phyloP scores from a whole-genome alignment of 2,888 invertebrate species.

The Amphipyra berbera region DNA sequence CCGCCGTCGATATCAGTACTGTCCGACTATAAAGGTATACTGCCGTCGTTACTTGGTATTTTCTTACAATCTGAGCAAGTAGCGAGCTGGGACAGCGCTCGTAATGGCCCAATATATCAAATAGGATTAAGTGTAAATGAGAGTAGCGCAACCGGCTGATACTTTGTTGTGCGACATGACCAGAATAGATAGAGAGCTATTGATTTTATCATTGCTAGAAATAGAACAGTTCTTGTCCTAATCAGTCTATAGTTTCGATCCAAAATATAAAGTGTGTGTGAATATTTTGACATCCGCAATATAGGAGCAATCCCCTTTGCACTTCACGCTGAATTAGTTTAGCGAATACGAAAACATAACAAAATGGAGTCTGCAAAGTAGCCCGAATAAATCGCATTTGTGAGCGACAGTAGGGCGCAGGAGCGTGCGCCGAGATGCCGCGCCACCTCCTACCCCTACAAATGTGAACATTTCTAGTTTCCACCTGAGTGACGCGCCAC shows the following conservation, averaged over 20 bases:
- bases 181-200: conserved; percentile 72
- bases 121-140: conserved; percentile 87
- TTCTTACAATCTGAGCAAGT: conserved; percentile 82
- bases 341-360: conserved; percentile 67
- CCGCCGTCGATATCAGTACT: conserved; percentile 56
- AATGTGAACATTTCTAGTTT: conserved; percentile 79
- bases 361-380: conserved; percentile 73
- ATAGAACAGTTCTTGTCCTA: conserved; percentile 7
- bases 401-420: conserved; percentile 61
- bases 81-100: conserved; percentile 78
- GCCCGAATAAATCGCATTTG: conserved; percentile 80
- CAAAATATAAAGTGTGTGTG: conserved; percentile 16
- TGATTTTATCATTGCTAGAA: conserved; percentile 65
- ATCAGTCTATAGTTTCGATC: conserved; percentile 11
- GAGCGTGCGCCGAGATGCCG: conserved; percentile 59
- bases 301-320: conserved; percentile 54
- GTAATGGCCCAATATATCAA: conserved; percentile 88
- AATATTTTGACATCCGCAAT: conserved; percentile 38
- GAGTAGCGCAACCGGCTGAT: conserved; percentile 78
- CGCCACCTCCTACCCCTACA: conserved; percentile 56
- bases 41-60: conserved; percentile 66
- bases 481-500: conserved; percentile 74
- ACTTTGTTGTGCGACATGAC: conserved; percentile 81
- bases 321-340: conserved; percentile 63
- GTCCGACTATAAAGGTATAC: conserved; percentile 72